Conservation (phyloP, 2,113 vertebrate genomes). For the Plestiodon gilberti region DNA sequence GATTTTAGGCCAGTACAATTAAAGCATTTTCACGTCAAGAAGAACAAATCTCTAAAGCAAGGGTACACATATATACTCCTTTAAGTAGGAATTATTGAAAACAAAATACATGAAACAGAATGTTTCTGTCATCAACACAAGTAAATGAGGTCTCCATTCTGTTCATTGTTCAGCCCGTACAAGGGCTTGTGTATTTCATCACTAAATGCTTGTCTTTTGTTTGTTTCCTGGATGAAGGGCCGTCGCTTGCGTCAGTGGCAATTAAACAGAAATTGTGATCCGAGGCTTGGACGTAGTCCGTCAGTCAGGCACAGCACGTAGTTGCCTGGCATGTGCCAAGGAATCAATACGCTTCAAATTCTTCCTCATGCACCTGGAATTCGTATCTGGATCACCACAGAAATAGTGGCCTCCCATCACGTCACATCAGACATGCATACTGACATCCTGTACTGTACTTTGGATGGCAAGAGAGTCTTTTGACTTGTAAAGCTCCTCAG, state of each 20-base stretch:
- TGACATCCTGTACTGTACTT: too few relatives aligned
- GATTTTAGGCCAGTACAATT: conserved; percentile 1
- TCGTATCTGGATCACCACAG: background rate
- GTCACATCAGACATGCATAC: too few relatives aligned
- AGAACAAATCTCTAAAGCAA: background rate
- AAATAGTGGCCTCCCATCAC: too few relatives aligned
- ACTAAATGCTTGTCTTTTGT: background rate
- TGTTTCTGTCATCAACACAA: background rate
- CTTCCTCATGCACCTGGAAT: background rate
- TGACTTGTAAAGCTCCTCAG: too few relatives aligned
- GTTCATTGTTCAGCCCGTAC: background rate
- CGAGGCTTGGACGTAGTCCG: background rate
- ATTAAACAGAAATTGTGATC: background rate
- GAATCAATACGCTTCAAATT: background rate
- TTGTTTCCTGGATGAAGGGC: background rate
- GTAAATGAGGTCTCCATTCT: background rate
- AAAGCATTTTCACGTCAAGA: background rate
- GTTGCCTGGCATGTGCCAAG: background rate
- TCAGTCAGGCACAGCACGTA: background rate
- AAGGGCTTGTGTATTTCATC: background rate
- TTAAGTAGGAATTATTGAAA: background rate
- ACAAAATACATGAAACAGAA: background rate
- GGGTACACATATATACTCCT: background rate
- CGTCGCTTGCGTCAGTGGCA: background rate
- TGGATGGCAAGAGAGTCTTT: too few relatives aligned